Evolutionary conservation across 2,888 invertebrate genomes (phyloP).

Genomic region (Tetrapedia diversipes): DNA sequence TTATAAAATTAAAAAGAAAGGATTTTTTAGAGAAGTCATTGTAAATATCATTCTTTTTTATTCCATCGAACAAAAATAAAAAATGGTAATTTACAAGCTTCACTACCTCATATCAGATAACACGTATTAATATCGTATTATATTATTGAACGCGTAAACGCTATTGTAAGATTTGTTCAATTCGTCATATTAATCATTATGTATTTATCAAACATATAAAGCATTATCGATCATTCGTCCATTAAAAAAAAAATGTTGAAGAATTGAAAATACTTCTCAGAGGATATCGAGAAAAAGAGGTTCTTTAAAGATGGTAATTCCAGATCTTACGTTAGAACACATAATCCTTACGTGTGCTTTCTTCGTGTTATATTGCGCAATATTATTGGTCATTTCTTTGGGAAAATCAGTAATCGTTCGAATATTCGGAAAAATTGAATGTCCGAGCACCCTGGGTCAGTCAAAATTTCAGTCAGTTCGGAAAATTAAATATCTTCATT

Average conservation of each 20-base stretch:
- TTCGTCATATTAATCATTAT: background rate
- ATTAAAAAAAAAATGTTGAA: too few species aligned
- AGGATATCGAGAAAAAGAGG: background rate
- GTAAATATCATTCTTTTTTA: too few species aligned
- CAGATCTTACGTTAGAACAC: background rate
- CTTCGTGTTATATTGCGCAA: background rate
- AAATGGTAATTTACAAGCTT: background rate
- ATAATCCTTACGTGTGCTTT: background rate
- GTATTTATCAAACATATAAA: background rate
- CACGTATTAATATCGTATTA: background rate
- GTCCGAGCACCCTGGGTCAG: background rate
- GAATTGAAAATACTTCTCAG: background rate
- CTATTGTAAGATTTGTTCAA: background rate
- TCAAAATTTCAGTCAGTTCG: constrained; percentile 6
- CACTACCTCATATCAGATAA: background rate
- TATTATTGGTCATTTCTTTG: background rate
- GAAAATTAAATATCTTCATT: constrained; percentile 20
- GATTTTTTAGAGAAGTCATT: too few species aligned
- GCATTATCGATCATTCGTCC: too few species aligned
- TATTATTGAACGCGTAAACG: background rate
- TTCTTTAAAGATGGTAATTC: background rate
- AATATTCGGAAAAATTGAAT: background rate
- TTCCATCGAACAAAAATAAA: too few species aligned
- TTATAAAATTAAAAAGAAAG: too few species aligned
- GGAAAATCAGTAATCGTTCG: background rate